These are phyloP conservation scores for Chloroclysta siterata DNA, from an alignment of 2,888 invertebrate species.

Conservation along the genomic window DNA sequence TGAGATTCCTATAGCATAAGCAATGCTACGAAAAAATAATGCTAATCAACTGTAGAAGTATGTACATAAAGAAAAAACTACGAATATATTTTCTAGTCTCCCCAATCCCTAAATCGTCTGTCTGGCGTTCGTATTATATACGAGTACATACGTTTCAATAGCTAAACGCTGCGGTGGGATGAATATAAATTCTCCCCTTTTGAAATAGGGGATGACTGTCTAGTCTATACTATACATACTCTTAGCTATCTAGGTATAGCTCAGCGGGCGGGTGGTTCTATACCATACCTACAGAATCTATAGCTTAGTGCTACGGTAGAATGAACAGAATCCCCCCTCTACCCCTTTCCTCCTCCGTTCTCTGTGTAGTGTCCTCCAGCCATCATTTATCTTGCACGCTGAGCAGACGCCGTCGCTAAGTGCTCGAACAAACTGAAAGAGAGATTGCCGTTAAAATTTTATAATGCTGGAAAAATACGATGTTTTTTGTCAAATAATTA, in stretches of 20 bases:
- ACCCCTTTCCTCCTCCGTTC: slow-evolving; percentile 44
- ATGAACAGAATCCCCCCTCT: slow-evolving; percentile 51
- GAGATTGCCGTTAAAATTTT: slow-evolving; percentile 32
- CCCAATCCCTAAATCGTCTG: not conserved
- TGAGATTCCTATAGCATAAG: too few species aligned
- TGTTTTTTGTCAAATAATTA: slow-evolving; percentile 22
- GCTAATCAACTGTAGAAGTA: not conserved
- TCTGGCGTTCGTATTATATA: not conserved
- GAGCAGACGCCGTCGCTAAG: slow-evolving; percentile 65
- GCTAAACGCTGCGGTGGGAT: not conserved
- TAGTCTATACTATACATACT: slow-evolving; percentile 5
- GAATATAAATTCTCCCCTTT: slow-evolving; percentile 10
- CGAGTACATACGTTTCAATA: not conserved
- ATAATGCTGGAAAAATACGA: slow-evolving; percentile 30
- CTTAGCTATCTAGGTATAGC: slow-evolving; percentile 5
- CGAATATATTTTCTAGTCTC: not conserved
- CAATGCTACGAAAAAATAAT: too few species aligned
- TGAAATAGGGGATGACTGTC: slow-evolving; percentile 15
- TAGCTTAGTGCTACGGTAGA: slow-evolving; percentile 28
- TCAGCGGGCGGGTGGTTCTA: slow-evolving; percentile 5
- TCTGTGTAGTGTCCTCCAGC: slow-evolving; percentile 64
- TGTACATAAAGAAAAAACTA: not conserved
- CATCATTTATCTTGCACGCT: slow-evolving; percentile 79
- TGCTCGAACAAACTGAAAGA: slow-evolving; percentile 42
- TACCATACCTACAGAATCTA: slow-evolving; percentile 35